These are phyloP conservation scores for Ariopsis seemanni DNA, from an alignment of 2,113 vertebrate genomes.

Conservation along the genomic window DNA sequence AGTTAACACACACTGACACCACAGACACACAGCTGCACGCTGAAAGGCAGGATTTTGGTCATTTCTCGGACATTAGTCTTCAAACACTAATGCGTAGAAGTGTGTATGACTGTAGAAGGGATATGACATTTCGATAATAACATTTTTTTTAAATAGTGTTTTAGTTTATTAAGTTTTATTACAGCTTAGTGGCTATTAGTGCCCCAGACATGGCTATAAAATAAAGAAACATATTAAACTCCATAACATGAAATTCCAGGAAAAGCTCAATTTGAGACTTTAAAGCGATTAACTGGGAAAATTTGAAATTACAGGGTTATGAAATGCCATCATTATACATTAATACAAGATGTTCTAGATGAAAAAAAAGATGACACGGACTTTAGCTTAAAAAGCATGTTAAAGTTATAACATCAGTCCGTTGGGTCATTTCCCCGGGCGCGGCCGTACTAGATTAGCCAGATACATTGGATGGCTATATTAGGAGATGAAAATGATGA, in stretches of 20 bases:
- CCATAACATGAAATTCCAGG: not conserved
- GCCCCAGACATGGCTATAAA: not conserved
- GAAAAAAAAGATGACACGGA: too few species aligned
- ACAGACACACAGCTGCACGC: not conserved
- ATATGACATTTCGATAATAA: not conserved
- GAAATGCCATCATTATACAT: too few species aligned
- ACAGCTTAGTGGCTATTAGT: not conserved
- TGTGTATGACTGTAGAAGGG: not conserved
- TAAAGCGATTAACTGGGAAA: not conserved
- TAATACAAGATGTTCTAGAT: too few species aligned
- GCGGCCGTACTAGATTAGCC: too few species aligned
- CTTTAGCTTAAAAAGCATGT: too few species aligned
- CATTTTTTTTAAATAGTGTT: not conserved
- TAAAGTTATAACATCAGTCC: too few species aligned
- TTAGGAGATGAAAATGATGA: too few species aligned
- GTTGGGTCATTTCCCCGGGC: too few species aligned
- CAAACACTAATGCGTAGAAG: not conserved
- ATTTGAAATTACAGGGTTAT: too few species aligned
- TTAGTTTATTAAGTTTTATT: not conserved
- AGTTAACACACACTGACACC: conserved; percentile 1
- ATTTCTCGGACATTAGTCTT: not conserved
- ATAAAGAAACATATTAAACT: not conserved
- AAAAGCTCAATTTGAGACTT: not conserved
- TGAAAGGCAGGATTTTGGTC: not conserved
- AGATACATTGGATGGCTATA: too few species aligned